Conservation (phyloP, 2,888 invertebrate species). For the Balanococcus diminutus region DNA sequence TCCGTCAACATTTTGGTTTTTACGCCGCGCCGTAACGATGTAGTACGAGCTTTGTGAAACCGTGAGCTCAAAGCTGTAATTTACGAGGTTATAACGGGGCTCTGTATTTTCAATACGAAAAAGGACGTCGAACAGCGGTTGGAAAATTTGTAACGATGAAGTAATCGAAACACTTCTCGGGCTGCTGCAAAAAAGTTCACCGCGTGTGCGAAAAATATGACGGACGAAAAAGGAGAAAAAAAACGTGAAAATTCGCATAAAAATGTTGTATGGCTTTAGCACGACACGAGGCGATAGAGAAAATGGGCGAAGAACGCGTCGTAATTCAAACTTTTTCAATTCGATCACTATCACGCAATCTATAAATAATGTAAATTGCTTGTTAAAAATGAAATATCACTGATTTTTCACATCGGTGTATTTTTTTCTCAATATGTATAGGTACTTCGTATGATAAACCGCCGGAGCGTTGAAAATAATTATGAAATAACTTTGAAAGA, state of each 20-base stretch:
- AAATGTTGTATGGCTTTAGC: not conserved
- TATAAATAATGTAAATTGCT: constrained; percentile 32
- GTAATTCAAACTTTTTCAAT: constrained; percentile 32
- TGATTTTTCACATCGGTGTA: not conserved
- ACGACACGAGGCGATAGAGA: not conserved
- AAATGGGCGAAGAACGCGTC: not conserved
- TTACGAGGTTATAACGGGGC: not conserved
- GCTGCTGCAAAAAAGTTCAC: not conserved
- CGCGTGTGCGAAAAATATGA: not conserved
- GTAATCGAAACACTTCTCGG: not conserved
- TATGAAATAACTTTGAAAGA: not conserved
- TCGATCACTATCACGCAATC: constrained; percentile 26
- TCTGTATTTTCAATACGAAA: constrained; percentile 23
- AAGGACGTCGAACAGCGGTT: not conserved
- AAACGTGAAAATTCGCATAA: constrained; percentile 16
- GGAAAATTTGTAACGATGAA: constrained; percentile 4
- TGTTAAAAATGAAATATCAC: constrained; percentile 20
- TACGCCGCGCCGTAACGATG: not conserved
- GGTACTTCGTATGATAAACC: not conserved
- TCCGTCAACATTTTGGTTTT: not conserved
- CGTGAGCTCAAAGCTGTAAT: not conserved
- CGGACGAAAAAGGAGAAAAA: not conserved
- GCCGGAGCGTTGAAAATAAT: not conserved
- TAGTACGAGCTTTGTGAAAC: not conserved
- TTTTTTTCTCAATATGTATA: not conserved